Conservation (phyloP, 2,113 vertebrate species). For the Rattus rattus region DNA sequence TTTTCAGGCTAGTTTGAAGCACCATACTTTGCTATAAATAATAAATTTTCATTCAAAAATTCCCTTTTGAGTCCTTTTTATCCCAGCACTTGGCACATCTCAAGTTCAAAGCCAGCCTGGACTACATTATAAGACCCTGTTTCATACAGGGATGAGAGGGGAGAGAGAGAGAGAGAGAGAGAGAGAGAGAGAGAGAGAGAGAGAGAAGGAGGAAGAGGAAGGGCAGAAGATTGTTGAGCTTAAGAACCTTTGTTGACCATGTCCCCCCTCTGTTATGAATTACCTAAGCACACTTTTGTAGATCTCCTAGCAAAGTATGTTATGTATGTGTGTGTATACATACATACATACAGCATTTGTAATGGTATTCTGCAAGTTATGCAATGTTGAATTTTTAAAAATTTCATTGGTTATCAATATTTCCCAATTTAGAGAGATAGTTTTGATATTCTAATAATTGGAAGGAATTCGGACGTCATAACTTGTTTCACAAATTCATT, state of each 20-base stretch:
- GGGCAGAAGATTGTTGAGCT: background rate
- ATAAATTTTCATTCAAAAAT: constrained; percentile 16
- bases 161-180: background rate
- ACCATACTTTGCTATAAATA: constrained; percentile 29
- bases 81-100: background rate
- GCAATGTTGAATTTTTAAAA: background rate
- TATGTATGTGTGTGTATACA: no score
- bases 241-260: background rate
- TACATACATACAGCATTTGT: background rate
- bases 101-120: background rate
- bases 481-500: constrained; percentile 56
- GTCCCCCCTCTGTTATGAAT: background rate
- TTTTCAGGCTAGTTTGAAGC: background rate
- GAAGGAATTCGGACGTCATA: background rate
- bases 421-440: background rate
- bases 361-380: background rate
- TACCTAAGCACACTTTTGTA: background rate
- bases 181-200: no score
- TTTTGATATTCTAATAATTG: background rate
- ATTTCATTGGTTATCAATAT: no score
- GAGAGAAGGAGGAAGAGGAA: no score
- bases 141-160: background rate
- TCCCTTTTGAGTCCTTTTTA: background rate
- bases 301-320: background rate
- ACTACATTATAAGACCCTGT: background rate